Conservation (phyloP, 2,113 vertebrate genomes). For the Cephalopterus ornatus region DNA sequence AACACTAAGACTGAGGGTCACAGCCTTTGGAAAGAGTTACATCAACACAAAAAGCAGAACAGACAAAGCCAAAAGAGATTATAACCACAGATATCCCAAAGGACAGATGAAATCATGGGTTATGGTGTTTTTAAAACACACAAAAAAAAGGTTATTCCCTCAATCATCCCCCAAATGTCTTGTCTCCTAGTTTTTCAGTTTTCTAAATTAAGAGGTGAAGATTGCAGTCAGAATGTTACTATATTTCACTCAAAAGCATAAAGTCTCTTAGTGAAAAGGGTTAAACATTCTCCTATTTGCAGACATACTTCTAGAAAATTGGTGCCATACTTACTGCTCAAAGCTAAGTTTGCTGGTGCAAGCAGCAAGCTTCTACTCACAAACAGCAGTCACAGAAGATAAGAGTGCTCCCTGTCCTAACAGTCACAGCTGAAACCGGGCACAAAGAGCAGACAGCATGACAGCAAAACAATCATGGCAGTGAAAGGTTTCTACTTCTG, state of each 20-base stretch:
- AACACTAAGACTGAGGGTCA: not conserved
- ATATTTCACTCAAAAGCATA: not conserved
- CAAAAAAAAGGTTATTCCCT: not conserved
- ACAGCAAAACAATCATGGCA: not conserved
- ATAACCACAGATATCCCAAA: not conserved
- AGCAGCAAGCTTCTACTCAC: not conserved
- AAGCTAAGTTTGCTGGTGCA: not conserved
- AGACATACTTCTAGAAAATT: not conserved
- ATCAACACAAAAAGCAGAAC: not conserved
- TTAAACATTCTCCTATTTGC: not conserved
- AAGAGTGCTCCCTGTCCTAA: not conserved
- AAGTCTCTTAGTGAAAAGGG: not conserved
- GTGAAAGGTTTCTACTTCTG: not conserved
- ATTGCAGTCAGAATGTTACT: not conserved
- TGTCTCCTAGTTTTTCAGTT: not conserved
- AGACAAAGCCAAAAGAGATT: conserved; percentile 19
- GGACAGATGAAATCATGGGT: conserved; percentile 22
- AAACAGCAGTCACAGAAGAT: not conserved
- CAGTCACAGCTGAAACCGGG: not conserved
- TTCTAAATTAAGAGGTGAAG: not conserved
- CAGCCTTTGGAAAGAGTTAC: conserved; percentile 26
- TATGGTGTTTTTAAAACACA: not conserved
- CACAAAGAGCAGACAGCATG: not conserved
- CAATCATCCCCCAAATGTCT: not conserved
- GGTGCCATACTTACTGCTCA: not conserved